Evolutionary conservation across 92 coral and sea anemone genomes (phyloP).

Genomic region (Zoanthus solanderi): DNA sequence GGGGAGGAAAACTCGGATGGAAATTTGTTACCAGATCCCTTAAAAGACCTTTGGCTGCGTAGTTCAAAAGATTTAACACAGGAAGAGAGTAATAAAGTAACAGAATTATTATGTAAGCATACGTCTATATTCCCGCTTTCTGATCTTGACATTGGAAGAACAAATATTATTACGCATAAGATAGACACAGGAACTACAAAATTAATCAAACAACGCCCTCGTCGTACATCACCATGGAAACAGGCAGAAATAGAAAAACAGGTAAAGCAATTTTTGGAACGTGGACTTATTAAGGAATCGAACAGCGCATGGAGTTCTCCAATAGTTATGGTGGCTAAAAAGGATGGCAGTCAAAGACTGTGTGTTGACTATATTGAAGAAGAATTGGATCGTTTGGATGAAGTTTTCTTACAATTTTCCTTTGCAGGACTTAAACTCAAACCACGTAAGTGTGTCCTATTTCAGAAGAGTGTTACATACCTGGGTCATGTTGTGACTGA

Average conservation of each 20-base stretch:
- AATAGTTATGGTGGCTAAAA: conserved; percentile 64
- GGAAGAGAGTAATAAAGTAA: conserved; percentile 50
- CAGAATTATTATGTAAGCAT: conserved; percentile 44
- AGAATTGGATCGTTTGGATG: conserved; percentile 29
- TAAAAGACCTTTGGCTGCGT: conserved; percentile 45
- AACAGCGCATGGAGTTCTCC: conserved; percentile 60
- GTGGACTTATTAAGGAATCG: conserved; percentile 60
- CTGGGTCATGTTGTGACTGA: conserved; percentile 65
- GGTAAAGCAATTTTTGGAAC: conserved; percentile 13
- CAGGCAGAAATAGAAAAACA: neutral
- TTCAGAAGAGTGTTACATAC: conserved; percentile 45
- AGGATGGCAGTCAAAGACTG: conserved; percentile 64
- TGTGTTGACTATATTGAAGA: conserved; percentile 58
- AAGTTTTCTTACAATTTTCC: conserved; percentile 42
- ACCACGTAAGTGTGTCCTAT: conserved; percentile 48
- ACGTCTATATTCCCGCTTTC: conserved; percentile 42
- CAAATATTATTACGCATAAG: conserved; percentile 32
- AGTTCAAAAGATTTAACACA: conserved; percentile 40
- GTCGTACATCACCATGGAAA: conserved; percentile 21
- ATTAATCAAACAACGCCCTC: conserved; percentile 6
- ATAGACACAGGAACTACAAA: conserved; percentile 25
- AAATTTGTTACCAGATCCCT: conserved; percentile 61
- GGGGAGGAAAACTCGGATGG: conserved; percentile 28
- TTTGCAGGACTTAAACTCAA: conserved; percentile 56
- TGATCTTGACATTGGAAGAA: conserved; percentile 51